Percentiles rank a stretch among this genome's conserved stretches.
These are phyloP conservation scores for Pollimyrus isidori DNA, from an alignment of 2,113 vertebrate genomes.

Conservation along the genomic window DNA sequence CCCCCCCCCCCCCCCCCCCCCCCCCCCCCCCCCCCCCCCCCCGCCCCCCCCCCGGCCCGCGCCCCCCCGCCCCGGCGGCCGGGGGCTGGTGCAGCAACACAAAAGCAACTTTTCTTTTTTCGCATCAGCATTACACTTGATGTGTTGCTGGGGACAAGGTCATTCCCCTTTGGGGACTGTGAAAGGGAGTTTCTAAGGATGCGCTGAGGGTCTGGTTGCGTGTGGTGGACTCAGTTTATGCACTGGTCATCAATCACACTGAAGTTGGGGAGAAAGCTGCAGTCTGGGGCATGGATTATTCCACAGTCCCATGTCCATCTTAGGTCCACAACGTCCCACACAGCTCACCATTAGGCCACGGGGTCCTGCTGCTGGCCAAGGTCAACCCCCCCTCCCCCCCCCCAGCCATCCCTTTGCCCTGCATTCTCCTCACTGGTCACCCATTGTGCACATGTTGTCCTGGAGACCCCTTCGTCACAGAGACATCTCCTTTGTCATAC, in stretches of 20 bases:
- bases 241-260: conserved; percentile 59
- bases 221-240: neutral
- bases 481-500: conserved; percentile 44
- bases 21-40: too few species aligned
- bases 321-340: conserved; percentile 1
- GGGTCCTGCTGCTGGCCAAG: conserved; percentile 37
- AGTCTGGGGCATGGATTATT: conserved; percentile 59
- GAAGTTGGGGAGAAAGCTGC: conserved; percentile 59
- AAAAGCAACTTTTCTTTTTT: conserved; percentile 13
- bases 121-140: conserved; percentile 26
- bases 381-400: conserved; percentile 37
- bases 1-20: too few species aligned
- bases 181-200: conserved; percentile 32
- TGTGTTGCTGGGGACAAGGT: conserved; percentile 20
- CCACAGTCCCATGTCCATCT: conserved; percentile 38
- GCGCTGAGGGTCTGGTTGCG: neutral
- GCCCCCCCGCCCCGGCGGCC: too few species aligned
- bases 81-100: conserved; percentile 31
- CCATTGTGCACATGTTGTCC: conserved; percentile 65
- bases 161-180: conserved; percentile 50
- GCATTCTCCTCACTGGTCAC: conserved; percentile 51
- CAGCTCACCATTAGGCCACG: neutral
- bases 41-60: too few species aligned
- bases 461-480: conserved; percentile 51
- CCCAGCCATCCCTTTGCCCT: conserved; percentile 26